These are phyloP conservation scores for Dryobotodes eremita DNA, from an alignment of 2,888 invertebrate genomes.

Conservation along the genomic window DNA sequence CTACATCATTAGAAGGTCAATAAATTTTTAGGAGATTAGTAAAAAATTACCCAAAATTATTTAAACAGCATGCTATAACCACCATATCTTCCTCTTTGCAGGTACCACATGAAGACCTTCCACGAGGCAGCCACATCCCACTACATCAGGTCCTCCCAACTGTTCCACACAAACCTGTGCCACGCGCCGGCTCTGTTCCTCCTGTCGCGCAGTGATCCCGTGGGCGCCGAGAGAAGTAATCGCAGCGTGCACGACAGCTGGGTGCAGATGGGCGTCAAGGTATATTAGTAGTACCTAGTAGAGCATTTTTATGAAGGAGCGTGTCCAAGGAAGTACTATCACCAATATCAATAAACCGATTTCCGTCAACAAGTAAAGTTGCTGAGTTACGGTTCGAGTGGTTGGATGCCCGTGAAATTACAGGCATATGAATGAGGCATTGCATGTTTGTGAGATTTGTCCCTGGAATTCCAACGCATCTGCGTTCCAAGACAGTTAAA, in stretches of 20 bases:
- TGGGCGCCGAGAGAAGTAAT: conserved; percentile 94
- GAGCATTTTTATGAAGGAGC: background rate
- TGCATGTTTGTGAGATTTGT: background rate
- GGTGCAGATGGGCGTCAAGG: conserved; percentile 94
- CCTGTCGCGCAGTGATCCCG: conserved; percentile 92
- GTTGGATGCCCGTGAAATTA: background rate
- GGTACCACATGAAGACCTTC: conserved; percentile 96
- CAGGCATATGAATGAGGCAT: background rate
- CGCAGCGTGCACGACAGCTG: conserved; percentile 93
- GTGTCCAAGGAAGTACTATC: background rate
- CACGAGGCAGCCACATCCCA: conserved; percentile 95
- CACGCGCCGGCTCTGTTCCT: conserved; percentile 94
- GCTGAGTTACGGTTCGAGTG: background rate
- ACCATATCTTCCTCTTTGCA: conserved; percentile 75
- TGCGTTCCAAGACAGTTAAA: too few relatives aligned
- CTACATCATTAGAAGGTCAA: too few relatives aligned
- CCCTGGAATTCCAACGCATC: background rate
- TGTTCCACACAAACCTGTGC: conserved; percentile 95
- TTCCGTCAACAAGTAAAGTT: background rate
- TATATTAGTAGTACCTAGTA: conserved; percentile 69
- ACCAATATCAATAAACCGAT: background rate
- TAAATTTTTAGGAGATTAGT: too few relatives aligned
- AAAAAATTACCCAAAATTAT: too few relatives aligned
- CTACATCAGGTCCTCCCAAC: conserved; percentile 95
- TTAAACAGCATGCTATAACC: background rate